Conservation (phyloP, 1,140 invertebrate species). For the Lepidostoma basale region DNA sequence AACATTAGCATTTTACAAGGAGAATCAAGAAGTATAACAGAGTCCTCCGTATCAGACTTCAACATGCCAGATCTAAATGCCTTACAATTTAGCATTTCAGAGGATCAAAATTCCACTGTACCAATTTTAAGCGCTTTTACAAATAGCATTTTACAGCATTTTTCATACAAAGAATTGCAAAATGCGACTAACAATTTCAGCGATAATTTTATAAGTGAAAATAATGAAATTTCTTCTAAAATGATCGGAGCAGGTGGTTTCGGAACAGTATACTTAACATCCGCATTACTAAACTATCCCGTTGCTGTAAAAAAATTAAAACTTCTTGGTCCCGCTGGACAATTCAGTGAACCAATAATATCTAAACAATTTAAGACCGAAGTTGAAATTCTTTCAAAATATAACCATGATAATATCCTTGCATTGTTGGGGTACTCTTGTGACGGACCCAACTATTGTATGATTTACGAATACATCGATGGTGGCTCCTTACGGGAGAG, state of each 20-base stretch:
- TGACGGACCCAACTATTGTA: constrained; percentile 67
- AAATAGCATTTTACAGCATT: constrained; percentile 52
- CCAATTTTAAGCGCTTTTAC: constrained; percentile 48
- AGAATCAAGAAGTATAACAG: neutral
- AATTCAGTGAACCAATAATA: constrained; percentile 52
- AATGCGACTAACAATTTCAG: constrained; percentile 51
- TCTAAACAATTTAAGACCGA: constrained; percentile 70
- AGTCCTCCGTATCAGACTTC: neutral
- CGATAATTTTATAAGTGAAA: constrained; percentile 40
- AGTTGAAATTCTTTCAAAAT: constrained; percentile 64
- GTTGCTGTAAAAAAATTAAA: constrained; percentile 70
- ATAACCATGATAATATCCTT: constrained; percentile 70
- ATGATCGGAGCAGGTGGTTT: constrained; percentile 73
- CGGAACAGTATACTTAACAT: constrained; percentile 71
- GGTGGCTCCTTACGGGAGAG: constrained; percentile 72
- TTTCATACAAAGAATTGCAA: constrained; percentile 54
- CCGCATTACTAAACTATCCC: constrained; percentile 52
- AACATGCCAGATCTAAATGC: constrained; percentile 34
- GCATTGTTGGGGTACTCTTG: constrained; percentile 69
- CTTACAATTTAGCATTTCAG: constrained; percentile 10
- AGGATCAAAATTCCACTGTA: constrained; percentile 30
- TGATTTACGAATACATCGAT: constrained; percentile 72
- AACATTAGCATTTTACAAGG: constrained; percentile 22
- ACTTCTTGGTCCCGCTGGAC: constrained; percentile 52
- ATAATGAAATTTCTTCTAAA: constrained; percentile 47